Evolutionary conservation across 2,797 vertebrate species (phyloP).

Genomic region (Synanceia verrucosa): DNA sequence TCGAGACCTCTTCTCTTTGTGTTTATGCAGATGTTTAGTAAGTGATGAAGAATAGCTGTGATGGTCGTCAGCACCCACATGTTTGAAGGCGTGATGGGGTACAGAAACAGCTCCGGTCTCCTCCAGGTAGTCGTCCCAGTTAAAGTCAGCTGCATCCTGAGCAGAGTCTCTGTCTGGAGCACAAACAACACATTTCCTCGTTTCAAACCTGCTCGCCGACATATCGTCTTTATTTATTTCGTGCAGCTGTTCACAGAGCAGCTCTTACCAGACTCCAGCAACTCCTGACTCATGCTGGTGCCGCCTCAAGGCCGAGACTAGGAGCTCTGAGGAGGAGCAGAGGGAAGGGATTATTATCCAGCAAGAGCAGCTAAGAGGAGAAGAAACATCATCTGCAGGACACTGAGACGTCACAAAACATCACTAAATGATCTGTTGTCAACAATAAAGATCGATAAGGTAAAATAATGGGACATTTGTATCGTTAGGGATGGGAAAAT

Average conservation of each 20-base stretch:
- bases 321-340: conserved; percentile 65
- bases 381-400: background rate
- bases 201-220: conserved; percentile 14
- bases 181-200: conserved; percentile 8
- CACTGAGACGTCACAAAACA: too few species aligned
- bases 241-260: conserved; percentile 23
- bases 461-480: too few species aligned
- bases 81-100: conserved; percentile 96
- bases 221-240: conserved; percentile 36
- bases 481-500: too few species aligned
- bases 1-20: background rate
- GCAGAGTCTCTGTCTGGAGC: conserved; percentile 89
- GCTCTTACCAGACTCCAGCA: conserved; percentile 82
- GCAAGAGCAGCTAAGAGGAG: too few species aligned
- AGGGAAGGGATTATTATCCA: conserved; percentile 29
- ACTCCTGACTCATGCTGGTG: conserved; percentile 83
- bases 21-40: conserved; percentile 1
- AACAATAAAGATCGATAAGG: too few species aligned
- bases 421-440: too few species aligned
- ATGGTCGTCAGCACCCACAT: conserved; percentile 83
- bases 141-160: conserved; percentile 93
- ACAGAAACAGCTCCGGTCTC: conserved; percentile 91
- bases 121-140: conserved; percentile 98
- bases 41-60: conserved; percentile 14
- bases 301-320: conserved; percentile 65